Evolutionary conservation across 2,113 vertebrate species (phyloP), one percentile per base, ranked within the genome.

Genomic region (Chaetops frenatus): DNA sequence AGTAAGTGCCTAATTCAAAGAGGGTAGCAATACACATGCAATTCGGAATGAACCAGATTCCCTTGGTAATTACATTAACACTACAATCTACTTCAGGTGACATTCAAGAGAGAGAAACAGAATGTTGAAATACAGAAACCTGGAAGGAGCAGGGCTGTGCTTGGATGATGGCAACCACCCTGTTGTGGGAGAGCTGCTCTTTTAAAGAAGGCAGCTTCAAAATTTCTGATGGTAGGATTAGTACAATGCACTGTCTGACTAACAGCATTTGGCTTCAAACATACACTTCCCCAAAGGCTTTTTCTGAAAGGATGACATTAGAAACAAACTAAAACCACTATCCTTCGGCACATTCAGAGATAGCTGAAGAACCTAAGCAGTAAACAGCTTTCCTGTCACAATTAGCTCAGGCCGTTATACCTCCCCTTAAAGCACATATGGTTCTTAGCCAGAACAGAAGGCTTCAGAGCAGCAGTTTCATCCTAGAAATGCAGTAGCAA

Each of bases 381-480:
- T 58, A 73, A 86, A 88, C 27, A 78, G 90, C 44, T 86, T 94
- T 91, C 72, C 83, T 67, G 48, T 84, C 57, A 64, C 65, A 42
- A 90, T 88, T 86, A 96, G 73, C 48, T 95, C 83, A 79, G 15
- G 60, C 81, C 93, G 73, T 53, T 83, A 56, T 64, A 74, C 7
- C 40, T 71, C 66, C 53, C 61, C 54, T 81, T 79, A 85, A 79
- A 94, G 83, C 38, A 90, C 74, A 94, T 96, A 95, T 69, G 89
- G 87, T 88, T 93, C 87, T 76, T 66, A 76, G 82, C 65, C 79
- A 93, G 88, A 90, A 57, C 61, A 88, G 88, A 86, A 80, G 56
- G 80, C 65, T 94, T 95, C 88, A 76, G 69, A 92, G 76, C n/a
- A 88, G 86, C 62, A 82, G 74, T 31, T 91, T 71, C 71, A 86